Percentiles rank a stretch among this genome's conserved stretches.
phyloP scores from a whole-genome alignment of 2,888 invertebrate species.

The Ennomos fuscantarius region DNA sequence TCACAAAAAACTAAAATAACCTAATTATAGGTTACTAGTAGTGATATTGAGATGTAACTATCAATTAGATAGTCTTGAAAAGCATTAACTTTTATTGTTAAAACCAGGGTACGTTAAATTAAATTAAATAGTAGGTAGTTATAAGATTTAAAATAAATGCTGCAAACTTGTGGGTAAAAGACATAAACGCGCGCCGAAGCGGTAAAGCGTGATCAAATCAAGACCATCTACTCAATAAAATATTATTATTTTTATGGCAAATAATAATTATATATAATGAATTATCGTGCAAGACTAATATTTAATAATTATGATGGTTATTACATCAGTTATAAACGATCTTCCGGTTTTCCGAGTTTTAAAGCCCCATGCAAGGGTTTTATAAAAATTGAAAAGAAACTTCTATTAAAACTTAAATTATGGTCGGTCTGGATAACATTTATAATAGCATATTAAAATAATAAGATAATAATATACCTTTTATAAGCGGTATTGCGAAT shows the following conservation, averaged over 20 bases:
- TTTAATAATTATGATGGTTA: conserved; percentile 11
- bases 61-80: conserved; percentile 2
- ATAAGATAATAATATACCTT: conserved; percentile 82
- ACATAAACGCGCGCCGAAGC: conserved; percentile 16
- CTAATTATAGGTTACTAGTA: conserved; percentile 29
- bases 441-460: conserved; percentile 66
- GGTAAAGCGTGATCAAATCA: conserved; percentile 7
- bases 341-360: conserved; percentile 11
- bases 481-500: conserved; percentile 70
- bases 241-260: conserved; percentile 12
- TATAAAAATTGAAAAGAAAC: conserved; percentile 15
- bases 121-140: conserved; percentile 17
- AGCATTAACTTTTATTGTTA: conserved; percentile 18
- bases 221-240: conserved; percentile 11
- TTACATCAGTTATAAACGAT: conserved; percentile 17
- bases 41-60: conserved; percentile 7
- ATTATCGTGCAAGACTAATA: conserved; percentile 14
- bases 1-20: conserved; percentile 41
- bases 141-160: conserved; percentile 22
- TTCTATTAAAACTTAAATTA: conserved; percentile 33
- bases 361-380: conserved; percentile 2
- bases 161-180: conserved; percentile 29
- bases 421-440: conserved; percentile 49
- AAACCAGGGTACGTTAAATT: not conserved
- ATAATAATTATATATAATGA: conserved; percentile 13